phyloP scores from a whole-genome alignment of 2,888 invertebrate genomes.

The Ichneumon xanthorius region DNA sequence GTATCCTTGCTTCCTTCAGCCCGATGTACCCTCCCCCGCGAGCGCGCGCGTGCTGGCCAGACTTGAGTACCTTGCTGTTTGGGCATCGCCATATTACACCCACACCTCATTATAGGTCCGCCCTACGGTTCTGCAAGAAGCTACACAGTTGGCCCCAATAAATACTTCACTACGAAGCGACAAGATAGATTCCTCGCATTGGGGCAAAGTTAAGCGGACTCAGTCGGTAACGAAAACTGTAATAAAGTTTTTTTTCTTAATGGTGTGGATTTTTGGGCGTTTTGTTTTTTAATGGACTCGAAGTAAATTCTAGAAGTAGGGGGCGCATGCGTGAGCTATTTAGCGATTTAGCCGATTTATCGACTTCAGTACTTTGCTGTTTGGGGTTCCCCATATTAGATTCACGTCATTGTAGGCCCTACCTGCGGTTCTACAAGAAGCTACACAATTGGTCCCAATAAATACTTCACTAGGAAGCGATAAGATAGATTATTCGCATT shows the following conservation, averaged over 20 bases:
- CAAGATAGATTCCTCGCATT: not conserved
- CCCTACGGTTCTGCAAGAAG: not conserved
- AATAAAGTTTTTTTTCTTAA: not conserved
- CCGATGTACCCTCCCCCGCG: conserved; percentile 53
- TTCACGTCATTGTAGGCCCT: not conserved
- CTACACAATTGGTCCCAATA: not conserved
- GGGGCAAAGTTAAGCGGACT: not conserved
- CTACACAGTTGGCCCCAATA: not conserved
- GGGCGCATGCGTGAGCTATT: too few species aligned
- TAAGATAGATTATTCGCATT: not conserved
- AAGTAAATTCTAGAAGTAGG: too few species aligned
- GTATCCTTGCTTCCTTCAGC: conserved; percentile 69
- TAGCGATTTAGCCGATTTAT: too few species aligned
- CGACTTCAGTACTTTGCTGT: conserved; percentile 16
- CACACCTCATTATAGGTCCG: not conserved
- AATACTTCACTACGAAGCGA: not conserved
- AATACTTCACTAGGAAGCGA: not conserved
- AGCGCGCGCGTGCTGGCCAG: conserved; percentile 35
- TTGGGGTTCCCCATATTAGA: not conserved
- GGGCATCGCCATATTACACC: not conserved
- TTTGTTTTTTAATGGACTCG: too few species aligned
- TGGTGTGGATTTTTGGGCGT: not conserved
- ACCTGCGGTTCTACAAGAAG: not conserved
- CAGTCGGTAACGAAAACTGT: too few species aligned
- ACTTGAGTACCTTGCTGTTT: conserved; percentile 25